Evolutionary conservation across 2,113 vertebrate species (phyloP), one percentile per base, ranked within the genome.

Genomic region (Cyrtonyx montezumae): DNA sequence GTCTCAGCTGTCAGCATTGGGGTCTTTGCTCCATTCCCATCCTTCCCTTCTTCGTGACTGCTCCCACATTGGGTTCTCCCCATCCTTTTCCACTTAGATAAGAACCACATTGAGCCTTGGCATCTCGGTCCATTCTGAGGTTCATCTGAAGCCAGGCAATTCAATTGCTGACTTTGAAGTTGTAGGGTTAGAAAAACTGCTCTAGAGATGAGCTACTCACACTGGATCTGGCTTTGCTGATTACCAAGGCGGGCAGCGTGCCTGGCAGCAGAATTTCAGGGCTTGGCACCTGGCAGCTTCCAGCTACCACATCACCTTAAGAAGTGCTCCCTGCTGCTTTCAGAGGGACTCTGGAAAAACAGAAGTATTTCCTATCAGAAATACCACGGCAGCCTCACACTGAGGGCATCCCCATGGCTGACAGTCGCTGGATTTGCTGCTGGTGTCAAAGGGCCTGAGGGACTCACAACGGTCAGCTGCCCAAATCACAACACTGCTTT

Each of bases 221-320:
- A 3, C 1, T 4, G 6, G 82, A 36, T 53, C 2, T 0, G 17
- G 55, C 17, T 9, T 9, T 0, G 0, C 3, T 25, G 36, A 13
- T 77, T 11, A 17, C 11, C 0, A 46, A 14, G 18, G 40, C 26
- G 7, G 5, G 74, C 43, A 43, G 68, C 1, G 1, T 10, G 68
- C 30, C 0, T 11, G 48, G 30, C 45, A 13, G 2, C 0, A 0
- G 84, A 71, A 37, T 42, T 5, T 5, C 0, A 2, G 40, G 0
- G 2, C 61, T 53, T 30, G 4, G 15, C 21, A 62, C 62, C 34
- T 46, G 56, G 76, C 36, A 70, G 40, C 49, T 66, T 70, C 62
- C 51, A 91, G 46, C 26, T 12, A n/a, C 9, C 1, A 2, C 1
- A 15, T 13, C 65, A 70, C 79, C 74, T 13, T 11, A 42, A 25